These are phyloP conservation scores for Philopedon plagiatum DNA, from an alignment of 2,888 invertebrate genomes.

Conservation along the genomic window DNA sequence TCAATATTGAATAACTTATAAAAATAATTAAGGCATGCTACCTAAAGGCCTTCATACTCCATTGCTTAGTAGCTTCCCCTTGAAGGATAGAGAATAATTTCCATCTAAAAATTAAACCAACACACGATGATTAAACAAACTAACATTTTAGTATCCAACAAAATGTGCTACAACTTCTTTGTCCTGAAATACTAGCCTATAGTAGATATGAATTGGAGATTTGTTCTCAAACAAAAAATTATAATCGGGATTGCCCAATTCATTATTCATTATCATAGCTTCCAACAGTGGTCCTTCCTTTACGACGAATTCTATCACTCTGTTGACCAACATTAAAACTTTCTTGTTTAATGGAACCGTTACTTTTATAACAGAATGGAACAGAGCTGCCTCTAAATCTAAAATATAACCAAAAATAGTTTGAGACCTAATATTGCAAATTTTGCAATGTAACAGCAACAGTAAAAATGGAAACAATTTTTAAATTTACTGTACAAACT, in stretches of 20 bases:
- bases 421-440: neutral
- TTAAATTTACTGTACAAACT: too few species aligned
- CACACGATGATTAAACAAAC: constrained; percentile 11
- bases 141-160: neutral
- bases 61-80: constrained; percentile 91
- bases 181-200: constrained; percentile 48
- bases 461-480: too few species aligned
- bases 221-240: constrained; percentile 92
- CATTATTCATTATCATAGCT: constrained; percentile 98
- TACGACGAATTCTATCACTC: constrained; percentile 98
- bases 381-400: constrained; percentile 40
- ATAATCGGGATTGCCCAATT: constrained; percentile 95
- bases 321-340: constrained; percentile 91
- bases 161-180: neutral
- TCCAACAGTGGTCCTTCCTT: constrained; percentile 99
- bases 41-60: constrained; percentile 87
- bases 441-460: too few species aligned
- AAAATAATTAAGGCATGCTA: too few species aligned
- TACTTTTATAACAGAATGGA: constrained; percentile 69
- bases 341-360: constrained; percentile 74
- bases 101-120: constrained; percentile 77
- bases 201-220: constrained; percentile 72
- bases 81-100: constrained; percentile 95
- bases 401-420: neutral
- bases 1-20: too few species aligned